Conservation (phyloP, 2,113 vertebrate species). For the Atrichornis clamosus region DNA sequence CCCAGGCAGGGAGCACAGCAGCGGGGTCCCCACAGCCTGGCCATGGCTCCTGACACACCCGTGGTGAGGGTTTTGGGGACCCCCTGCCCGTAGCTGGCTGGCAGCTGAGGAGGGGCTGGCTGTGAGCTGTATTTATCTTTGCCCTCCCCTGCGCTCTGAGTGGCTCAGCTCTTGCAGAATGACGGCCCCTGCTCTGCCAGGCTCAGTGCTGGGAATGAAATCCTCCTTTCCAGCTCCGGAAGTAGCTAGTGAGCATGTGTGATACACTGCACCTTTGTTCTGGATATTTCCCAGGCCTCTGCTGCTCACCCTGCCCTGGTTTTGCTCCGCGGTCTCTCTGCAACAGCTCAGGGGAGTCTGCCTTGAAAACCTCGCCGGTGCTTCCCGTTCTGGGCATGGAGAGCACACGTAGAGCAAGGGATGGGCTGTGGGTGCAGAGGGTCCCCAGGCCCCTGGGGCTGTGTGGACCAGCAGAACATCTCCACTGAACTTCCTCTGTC, state of each 20-base stretch:
- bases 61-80: background rate
- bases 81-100: background rate
- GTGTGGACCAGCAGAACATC: background rate
- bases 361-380: background rate
- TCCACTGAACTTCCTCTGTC: fast-evolving
- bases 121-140: background rate
- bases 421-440: background rate
- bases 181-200: background rate
- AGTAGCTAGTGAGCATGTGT: slow-evolving; percentile 50
- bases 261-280: background rate
- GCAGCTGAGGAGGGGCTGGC: background rate
- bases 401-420: background rate
- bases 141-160: slow-evolving; percentile 14
- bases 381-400: fast-evolving
- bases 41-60: background rate
- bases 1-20: background rate
- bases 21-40: background rate
- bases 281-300: slow-evolving; percentile 24
- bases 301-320: background rate
- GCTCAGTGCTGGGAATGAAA: background rate
- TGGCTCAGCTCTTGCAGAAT: background rate
- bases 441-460: background rate
- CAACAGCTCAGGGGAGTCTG: background rate
- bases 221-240: background rate
- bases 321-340: fast-evolving